phyloP scores from a whole-genome alignment of 2,797 vertebrate species.

The Chlorospingus semifuscus region DNA sequence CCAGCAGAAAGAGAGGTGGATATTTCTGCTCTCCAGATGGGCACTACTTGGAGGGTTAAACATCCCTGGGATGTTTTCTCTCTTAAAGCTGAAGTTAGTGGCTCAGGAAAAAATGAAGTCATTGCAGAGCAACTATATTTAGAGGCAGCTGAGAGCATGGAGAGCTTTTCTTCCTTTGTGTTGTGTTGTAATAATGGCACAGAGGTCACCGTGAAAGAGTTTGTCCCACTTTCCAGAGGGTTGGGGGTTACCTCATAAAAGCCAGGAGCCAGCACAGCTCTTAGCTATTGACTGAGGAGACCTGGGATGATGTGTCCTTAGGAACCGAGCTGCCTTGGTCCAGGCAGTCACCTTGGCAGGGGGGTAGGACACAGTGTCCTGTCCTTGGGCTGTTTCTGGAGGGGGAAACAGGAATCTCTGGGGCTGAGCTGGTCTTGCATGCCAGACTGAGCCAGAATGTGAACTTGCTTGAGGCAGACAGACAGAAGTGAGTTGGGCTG shows the following conservation, averaged over 20 bases:
- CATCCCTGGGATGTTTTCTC: not conserved
- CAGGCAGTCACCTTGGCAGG: not conserved
- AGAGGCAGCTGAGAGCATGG: not conserved
- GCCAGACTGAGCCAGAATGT: not conserved
- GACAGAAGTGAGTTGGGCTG: not conserved
- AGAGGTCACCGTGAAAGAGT: constrained; percentile 5
- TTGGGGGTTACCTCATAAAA: not conserved
- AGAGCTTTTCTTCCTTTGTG: constrained; percentile 40
- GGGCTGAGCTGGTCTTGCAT: not conserved
- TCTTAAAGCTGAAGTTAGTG: constrained; percentile 1
- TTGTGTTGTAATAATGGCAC: not conserved
- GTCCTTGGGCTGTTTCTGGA: not conserved
- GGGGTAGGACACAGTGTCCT: not conserved
- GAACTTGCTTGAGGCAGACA: not conserved
- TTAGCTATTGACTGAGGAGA: not conserved
- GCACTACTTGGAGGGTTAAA: not conserved
- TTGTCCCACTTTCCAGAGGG: not conserved
- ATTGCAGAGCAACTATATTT: constrained; percentile 24
- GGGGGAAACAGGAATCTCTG: not conserved
- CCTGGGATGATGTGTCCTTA: not conserved
- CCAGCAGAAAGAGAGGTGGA: not conserved
- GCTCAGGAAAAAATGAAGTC: constrained; percentile 33
- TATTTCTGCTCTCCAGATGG: not conserved
- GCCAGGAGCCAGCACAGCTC: not conserved
- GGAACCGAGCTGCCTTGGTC: not conserved